phyloP scores from a whole-genome alignment of 2,113 vertebrate species.

The Sardina pilchardus region DNA sequence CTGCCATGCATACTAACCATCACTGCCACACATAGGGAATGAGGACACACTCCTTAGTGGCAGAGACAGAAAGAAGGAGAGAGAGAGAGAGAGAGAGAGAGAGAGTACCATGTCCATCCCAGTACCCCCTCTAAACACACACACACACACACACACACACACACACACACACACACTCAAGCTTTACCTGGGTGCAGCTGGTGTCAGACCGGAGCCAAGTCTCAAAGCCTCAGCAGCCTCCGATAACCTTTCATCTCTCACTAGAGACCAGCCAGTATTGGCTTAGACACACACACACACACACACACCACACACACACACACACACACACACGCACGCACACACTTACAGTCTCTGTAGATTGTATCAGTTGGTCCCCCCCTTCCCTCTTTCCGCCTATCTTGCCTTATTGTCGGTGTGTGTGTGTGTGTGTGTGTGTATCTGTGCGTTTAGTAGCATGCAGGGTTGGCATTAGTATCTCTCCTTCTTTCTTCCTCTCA shows the following conservation, averaged over 20 bases:
- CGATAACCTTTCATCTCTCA: constrained; percentile 8
- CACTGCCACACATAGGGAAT: not conserved
- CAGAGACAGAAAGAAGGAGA: not conserved
- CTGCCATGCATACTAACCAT: not conserved
- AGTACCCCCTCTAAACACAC: constrained; percentile 15
- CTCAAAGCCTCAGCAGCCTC: constrained; percentile 16
- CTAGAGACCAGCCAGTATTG: not conserved
- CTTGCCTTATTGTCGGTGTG: not conserved
- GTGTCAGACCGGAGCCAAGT: constrained; percentile 44
- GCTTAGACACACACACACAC: constrained; percentile 10
- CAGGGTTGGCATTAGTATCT: not conserved
- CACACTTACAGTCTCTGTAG: not conserved
- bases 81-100: not conserved
- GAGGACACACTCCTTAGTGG: not conserved
- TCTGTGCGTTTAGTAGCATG: not conserved
- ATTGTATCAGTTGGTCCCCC: not conserved
- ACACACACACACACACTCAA: not conserved
- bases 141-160: not conserved
- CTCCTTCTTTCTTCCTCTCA: not conserved
- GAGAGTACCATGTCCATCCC: not conserved
- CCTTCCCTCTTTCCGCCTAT: not conserved
- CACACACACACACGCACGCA: constrained; percentile 12
- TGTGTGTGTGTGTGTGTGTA: not conserved
- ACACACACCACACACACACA: constrained; percentile 1
- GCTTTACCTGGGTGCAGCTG: constrained; percentile 7